phyloP scores from a whole-genome alignment of 1,140 invertebrate genomes.

The Mercenaria mercenaria region DNA sequence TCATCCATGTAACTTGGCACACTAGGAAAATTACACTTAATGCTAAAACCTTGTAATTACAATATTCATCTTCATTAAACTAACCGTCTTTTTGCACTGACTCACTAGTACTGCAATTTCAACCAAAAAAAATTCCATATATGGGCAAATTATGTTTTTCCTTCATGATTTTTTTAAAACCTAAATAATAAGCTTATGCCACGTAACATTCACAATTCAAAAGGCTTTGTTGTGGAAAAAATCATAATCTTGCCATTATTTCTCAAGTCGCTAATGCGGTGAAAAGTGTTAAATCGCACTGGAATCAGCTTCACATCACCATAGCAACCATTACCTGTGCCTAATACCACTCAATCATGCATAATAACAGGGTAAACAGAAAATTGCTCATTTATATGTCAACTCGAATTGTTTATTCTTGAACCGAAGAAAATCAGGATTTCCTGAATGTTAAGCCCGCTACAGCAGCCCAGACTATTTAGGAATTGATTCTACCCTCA shows the following conservation, averaged over 20 bases:
- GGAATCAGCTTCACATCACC: slow-evolving; percentile 16
- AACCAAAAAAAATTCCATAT: neutral
- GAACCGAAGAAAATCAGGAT: slow-evolving; percentile 18
- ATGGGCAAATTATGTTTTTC: neutral
- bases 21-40: neutral
- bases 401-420: slow-evolving; percentile 26
- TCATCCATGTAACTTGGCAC: slow-evolving; percentile 12
- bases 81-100: neutral
- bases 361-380: slow-evolving; percentile 49
- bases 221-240: neutral
- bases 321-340: slow-evolving; percentile 55
- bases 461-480: neutral
- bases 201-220: slow-evolving; percentile 2
- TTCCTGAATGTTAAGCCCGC: neutral
- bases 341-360: slow-evolving; percentile 50
- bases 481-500: slow-evolving; percentile 5
- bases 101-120: neutral
- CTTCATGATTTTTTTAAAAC: neutral
- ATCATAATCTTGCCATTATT: neutral
- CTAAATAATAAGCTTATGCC: neutral
- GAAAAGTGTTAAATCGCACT: slow-evolving; percentile 39
- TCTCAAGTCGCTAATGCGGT: neutral
- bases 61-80: neutral
- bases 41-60: neutral
- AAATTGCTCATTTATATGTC: slow-evolving; percentile 55